Conservation (phyloP, 2,113 vertebrate species). For the Chaetops frenatus region DNA sequence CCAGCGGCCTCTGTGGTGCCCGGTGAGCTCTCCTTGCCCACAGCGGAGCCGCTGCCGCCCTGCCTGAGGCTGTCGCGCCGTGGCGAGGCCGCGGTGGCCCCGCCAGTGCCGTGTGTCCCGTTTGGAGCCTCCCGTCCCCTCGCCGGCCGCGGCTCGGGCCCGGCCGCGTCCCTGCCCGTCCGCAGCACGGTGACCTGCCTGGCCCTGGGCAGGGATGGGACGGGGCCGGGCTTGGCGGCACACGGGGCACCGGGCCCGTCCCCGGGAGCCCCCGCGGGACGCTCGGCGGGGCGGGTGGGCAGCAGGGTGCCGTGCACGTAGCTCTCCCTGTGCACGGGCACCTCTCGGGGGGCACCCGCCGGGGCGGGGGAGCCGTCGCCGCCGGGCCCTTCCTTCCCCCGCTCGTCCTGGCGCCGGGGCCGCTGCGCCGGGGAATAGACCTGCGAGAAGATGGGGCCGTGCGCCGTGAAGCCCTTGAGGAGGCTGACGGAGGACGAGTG, state of each 20-base stretch:
- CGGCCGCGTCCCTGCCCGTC: not conserved
- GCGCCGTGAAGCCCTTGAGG: slow-evolving; percentile 37
- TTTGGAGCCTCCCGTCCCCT: not conserved
- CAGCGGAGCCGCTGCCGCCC: rapidly evolving
- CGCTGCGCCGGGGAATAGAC: slow-evolving; percentile 47
- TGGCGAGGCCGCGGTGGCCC: rapidly evolving
- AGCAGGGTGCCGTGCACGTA: not conserved
- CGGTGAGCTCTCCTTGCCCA: rapidly evolving
- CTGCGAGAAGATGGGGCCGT: slow-evolving; percentile 70
- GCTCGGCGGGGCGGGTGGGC: not conserved
- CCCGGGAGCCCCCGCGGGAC: not conserved
- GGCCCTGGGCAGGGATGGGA: not conserved
- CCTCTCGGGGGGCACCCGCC: not conserved
- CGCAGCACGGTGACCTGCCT: not conserved
- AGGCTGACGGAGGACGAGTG: not conserved
- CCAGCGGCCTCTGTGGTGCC: rapidly evolving
- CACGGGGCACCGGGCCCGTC: not conserved
- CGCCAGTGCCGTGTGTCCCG: rapidly evolving
- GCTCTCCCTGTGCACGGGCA: slow-evolving; percentile 30
- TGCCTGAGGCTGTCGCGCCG: not conserved
- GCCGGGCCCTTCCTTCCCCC: not conserved
- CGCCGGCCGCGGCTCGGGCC: not conserved
- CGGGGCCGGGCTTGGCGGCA: rapidly evolving
- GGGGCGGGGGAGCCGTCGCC: rapidly evolving
- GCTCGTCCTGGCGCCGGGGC: slow-evolving; percentile 35